phyloP scores from a whole-genome alignment of 2,113 vertebrate species.

The Hippocampus mohnikei region DNA sequence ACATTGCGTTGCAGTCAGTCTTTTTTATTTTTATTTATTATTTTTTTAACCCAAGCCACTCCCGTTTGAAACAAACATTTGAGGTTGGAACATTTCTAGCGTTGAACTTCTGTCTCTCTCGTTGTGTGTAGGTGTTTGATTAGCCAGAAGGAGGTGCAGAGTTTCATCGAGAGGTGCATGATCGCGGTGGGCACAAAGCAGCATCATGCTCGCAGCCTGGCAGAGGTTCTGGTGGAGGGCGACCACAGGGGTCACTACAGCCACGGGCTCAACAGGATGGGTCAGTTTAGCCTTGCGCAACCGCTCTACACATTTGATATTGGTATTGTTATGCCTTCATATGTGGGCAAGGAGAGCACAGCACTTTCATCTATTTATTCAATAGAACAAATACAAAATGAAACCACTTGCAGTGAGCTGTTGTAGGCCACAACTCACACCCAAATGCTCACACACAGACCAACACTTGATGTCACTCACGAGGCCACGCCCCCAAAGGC shows the following conservation, averaged over 20 bases:
- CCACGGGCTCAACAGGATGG: conserved; percentile 76
- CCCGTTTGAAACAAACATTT: not conserved
- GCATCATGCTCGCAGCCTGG: conserved; percentile 68
- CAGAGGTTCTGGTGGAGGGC: conserved; percentile 73
- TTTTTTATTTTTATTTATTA: not conserved
- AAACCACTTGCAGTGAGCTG: too few relatives aligned
- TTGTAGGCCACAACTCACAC: too few relatives aligned
- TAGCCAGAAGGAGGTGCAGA: conserved; percentile 56
- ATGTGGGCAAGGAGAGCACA: too few relatives aligned
- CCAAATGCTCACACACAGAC: too few relatives aligned
- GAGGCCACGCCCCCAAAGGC: too few relatives aligned
- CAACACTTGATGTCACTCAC: too few relatives aligned
- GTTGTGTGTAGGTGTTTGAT: conserved; percentile 68
- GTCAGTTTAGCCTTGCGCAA: conserved; percentile 44
- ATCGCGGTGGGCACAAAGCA: conserved; percentile 59
- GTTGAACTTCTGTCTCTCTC: not conserved
- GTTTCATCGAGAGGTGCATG: conserved; percentile 73
- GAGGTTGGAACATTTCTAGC: not conserved
- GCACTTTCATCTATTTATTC: too few relatives aligned
- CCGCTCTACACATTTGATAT: too few relatives aligned
- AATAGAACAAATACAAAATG: too few relatives aligned
- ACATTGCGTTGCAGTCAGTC: not conserved
- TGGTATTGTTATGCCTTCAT: too few relatives aligned
- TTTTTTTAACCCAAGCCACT: not conserved
- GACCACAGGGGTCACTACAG: conserved; percentile 76